phyloP scores from a whole-genome alignment of 2,113 vertebrate genomes.

The Sebastes fasciatus region DNA sequence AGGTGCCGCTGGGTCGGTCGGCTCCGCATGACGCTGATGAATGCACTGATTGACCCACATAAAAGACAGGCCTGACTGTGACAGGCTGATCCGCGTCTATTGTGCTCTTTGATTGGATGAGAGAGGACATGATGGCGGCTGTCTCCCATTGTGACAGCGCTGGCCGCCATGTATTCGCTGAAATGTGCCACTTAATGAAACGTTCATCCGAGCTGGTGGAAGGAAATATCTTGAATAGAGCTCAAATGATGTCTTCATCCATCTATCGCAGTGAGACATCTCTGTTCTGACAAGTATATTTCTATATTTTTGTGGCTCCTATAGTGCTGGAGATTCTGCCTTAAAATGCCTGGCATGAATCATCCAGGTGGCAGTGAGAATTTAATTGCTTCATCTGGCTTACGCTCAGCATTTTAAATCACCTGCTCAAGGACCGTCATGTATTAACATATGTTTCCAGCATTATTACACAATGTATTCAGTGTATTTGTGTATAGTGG shows the following conservation, averaged over 20 bases:
- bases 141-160: slow-evolving; percentile 53
- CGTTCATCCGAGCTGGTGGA: slow-evolving; percentile 35
- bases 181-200: slow-evolving; percentile 61
- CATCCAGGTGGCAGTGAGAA: slow-evolving; percentile 71
- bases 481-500: slow-evolving; percentile 45
- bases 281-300: slow-evolving; percentile 38
- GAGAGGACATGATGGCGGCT: slow-evolving; percentile 64
- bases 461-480: slow-evolving; percentile 62
- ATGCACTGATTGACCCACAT: slow-evolving; percentile 77
- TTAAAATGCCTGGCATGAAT: slow-evolving; percentile 69
- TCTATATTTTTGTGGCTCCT: slow-evolving; percentile 34
- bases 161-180: slow-evolving; percentile 18
- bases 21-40: slow-evolving; percentile 80
- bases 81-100: slow-evolving; percentile 63
- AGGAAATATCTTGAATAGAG: slow-evolving; percentile 62
- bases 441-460: slow-evolving; percentile 71
- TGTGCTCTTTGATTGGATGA: slow-evolving; percentile 78
- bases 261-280: slow-evolving; percentile 35
- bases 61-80: slow-evolving; percentile 53
- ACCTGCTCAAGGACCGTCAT: slow-evolving; percentile 58
- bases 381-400: slow-evolving; percentile 70
- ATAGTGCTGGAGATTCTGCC: slow-evolving; percentile 33
- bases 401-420: slow-evolving; percentile 71
- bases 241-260: slow-evolving; percentile 43
- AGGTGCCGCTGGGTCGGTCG: slow-evolving; percentile 65